Conservation (phyloP, 2,113 vertebrate genomes). For the Microcebus griseorufus region DNA sequence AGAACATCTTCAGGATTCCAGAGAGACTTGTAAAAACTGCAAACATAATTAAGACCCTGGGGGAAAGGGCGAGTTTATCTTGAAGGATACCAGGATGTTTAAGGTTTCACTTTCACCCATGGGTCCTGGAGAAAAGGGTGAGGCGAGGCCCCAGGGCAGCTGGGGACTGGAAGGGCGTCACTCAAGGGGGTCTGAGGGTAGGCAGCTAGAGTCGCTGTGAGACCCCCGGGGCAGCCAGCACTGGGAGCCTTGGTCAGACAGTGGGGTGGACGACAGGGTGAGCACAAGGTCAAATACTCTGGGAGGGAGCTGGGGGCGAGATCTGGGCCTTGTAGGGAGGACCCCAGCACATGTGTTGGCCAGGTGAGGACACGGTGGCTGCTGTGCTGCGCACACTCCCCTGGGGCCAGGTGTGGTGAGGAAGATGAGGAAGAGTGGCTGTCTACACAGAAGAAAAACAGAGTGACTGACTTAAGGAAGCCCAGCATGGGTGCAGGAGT, state of each 20-base stretch:
- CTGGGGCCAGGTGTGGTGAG: background rate
- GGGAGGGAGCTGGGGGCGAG: background rate
- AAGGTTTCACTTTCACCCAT: background rate
- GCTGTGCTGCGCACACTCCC: too few species aligned
- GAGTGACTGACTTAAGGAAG: background rate
- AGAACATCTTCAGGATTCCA: background rate
- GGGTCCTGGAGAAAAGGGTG: background rate
- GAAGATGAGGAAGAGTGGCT: background rate
- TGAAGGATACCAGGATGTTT: background rate
- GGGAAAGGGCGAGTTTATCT: background rate
- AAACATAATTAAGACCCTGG: background rate
- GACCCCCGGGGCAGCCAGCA: background rate
- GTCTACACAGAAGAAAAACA: background rate
- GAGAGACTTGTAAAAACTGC: background rate
- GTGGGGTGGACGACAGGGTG: background rate
- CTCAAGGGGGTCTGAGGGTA: background rate
- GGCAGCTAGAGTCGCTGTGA: fast-evolving
- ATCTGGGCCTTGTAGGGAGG: too few species aligned
- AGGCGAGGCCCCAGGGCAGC: background rate
- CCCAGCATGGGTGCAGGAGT: background rate
- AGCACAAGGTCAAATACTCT: background rate
- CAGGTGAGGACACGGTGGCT: background rate
- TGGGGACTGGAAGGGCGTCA: background rate
- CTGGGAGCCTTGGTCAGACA: too few species aligned
- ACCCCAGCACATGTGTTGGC: background rate